These are phyloP conservation scores for Ficedula albicollis DNA, from an alignment of 2,797 vertebrate species.

Conservation along the genomic window DNA sequence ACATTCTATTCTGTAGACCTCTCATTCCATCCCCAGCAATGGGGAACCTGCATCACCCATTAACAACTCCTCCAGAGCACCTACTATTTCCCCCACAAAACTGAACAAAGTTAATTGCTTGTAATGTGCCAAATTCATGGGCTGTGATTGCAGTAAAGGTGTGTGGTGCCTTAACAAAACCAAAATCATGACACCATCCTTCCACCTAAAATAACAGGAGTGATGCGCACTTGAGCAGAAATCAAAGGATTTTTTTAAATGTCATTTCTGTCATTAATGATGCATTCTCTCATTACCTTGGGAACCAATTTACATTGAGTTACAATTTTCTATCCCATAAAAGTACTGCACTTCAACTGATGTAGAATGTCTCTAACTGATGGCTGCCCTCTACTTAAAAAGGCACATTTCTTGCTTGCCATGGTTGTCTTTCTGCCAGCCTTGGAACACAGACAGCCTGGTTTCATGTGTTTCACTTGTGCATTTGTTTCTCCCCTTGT, in stretches of 20 bases:
- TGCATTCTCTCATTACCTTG: not conserved
- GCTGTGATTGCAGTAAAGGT: not conserved
- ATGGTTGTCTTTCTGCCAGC: not conserved
- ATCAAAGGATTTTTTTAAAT: not conserved
- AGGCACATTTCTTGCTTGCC: not conserved
- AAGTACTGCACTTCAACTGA: not conserved
- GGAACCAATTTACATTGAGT: not conserved
- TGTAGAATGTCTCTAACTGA: not conserved
- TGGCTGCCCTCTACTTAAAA: not conserved
- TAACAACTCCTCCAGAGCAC: not conserved
- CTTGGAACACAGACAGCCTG: not conserved
- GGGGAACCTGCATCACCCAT: rapidly evolving
- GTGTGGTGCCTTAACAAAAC: not conserved
- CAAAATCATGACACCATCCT: not conserved
- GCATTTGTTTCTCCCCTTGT: constrained; percentile 17
- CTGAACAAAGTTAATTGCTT: not conserved
- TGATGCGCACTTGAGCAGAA: not conserved
- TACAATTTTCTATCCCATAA: not conserved
- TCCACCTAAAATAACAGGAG: not conserved
- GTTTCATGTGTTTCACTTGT: constrained; percentile 50
- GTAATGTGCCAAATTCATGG: not conserved
- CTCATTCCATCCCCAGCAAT: not conserved
- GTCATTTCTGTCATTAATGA: not conserved
- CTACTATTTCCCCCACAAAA: not conserved
- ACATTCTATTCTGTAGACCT: not conserved